phyloP scores from a whole-genome alignment of 2,888 invertebrate species.

The Omphaloscelis lunosa region DNA sequence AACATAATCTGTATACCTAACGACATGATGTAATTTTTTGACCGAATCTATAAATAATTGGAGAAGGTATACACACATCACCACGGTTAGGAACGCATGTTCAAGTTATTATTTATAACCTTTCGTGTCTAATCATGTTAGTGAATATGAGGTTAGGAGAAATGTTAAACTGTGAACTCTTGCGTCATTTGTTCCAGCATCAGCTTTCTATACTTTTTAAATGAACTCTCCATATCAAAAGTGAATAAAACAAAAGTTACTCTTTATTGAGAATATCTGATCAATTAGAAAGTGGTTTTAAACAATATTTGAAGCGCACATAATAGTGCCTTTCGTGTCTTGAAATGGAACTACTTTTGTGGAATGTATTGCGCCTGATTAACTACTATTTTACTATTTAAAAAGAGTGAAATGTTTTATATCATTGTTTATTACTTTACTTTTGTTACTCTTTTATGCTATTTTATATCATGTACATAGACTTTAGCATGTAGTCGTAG shows the following conservation, averaged over 20 bases:
- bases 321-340: constrained; percentile 3
- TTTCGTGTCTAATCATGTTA: constrained; percentile 31
- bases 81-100: constrained; percentile 22
- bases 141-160: constrained; percentile 20
- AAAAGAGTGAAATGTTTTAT: no score
- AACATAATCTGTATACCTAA: constrained; percentile 59
- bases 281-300: constrained; percentile 5
- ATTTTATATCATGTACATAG: no score
- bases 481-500: background rate
- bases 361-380: background rate
- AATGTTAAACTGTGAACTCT: constrained; percentile 36
- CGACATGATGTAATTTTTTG: constrained; percentile 70
- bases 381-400: background rate
- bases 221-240: background rate
- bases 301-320: constrained; percentile 1
- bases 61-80: constrained; percentile 24
- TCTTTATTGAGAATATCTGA: background rate
- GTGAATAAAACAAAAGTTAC: no score
- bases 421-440: no score
- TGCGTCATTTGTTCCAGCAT: constrained; percentile 9
- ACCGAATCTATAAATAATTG: constrained; percentile 19
- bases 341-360: background rate
- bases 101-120: constrained; percentile 39
- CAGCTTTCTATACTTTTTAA: constrained; percentile 5
- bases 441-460: no score